Conservation (phyloP, 2,113 vertebrate species). For the Myotis yumanensis region DNA sequence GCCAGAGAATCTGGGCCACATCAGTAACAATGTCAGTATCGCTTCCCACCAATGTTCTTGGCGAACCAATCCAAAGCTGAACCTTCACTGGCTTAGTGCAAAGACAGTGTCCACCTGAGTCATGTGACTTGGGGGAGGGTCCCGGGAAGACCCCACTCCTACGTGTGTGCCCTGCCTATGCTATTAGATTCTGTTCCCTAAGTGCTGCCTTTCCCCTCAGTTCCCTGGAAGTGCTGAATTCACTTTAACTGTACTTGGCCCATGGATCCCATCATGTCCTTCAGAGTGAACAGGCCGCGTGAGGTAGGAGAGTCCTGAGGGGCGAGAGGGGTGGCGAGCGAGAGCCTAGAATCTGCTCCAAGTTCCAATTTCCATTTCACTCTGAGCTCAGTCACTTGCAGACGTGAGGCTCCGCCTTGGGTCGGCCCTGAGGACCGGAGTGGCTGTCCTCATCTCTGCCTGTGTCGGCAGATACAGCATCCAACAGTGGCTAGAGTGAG, state of each 20-base stretch:
- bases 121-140: not conserved
- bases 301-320: not conserved
- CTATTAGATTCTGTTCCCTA: rapidly evolving
- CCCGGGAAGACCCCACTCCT: not conserved
- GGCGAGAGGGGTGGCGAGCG: rapidly evolving
- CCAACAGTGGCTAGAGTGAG: rapidly evolving
- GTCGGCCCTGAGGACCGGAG: not conserved
- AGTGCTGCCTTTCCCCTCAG: not conserved
- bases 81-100: not conserved
- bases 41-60: not conserved
- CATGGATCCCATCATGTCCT: not conserved
- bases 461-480: rapidly evolving
- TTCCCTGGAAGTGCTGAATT: not conserved
- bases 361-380: not conserved
- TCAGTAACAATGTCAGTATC: not conserved
- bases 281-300: not conserved
- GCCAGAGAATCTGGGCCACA: not conserved
- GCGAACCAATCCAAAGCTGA: not conserved
- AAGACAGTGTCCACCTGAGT: not conserved
- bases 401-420: not conserved
- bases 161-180: rapidly evolving
- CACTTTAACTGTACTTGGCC: not conserved
- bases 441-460: not conserved
- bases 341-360: not conserved
- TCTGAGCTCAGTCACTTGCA: not conserved